phyloP scores from a whole-genome alignment of 2,797 vertebrate genomes.

The Tokudaia muenninki region DNA sequence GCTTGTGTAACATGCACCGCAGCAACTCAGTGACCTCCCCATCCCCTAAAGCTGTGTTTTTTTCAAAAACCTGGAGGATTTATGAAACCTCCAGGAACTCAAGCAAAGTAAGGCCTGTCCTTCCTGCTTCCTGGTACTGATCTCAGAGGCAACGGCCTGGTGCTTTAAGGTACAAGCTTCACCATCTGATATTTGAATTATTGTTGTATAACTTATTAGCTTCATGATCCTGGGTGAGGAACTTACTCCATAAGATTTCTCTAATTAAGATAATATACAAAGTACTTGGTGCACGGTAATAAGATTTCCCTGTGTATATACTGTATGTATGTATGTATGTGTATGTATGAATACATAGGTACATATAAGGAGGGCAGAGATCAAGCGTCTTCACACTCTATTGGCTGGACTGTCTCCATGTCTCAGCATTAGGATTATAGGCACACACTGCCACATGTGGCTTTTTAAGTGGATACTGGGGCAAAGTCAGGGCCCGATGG shows the following conservation, averaged over 20 bases:
- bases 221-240: not conserved
- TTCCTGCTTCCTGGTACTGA: rapidly evolving
- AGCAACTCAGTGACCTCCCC: too few species aligned
- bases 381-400: not conserved
- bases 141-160: not conserved
- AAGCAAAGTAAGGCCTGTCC: not conserved
- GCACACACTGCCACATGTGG: rapidly evolving
- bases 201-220: not conserved
- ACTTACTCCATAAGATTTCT: not conserved
- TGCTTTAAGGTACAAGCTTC: not conserved
- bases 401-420: not conserved
- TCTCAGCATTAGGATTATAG: not conserved
- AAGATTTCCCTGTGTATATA: not conserved
- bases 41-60: not conserved
- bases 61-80: not conserved
- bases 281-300: not conserved
- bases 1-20: too few species aligned
- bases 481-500: not conserved
- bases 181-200: not conserved
- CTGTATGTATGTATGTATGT: not conserved
- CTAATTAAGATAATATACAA: not conserved
- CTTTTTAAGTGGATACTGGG: not conserved
- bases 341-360: not conserved
- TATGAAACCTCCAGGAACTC: not conserved
- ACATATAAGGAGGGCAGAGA: not conserved